Base-by-base conservation (phyloP, 23 tunicate species). In the Trididemnum miniatum region DNA sequence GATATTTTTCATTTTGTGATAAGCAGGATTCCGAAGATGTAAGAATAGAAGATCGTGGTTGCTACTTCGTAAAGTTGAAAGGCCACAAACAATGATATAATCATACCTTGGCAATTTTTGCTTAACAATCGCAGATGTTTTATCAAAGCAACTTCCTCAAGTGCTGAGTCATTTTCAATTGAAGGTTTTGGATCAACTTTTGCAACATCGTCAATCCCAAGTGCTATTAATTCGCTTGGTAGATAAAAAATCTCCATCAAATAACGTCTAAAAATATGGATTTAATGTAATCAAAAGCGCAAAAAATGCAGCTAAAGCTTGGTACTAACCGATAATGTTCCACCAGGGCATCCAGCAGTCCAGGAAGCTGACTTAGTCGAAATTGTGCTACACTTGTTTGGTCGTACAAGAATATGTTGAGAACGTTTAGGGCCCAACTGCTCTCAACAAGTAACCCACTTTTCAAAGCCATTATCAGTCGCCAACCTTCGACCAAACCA, bases 361-460 rank as follows among this genome's bases (percentile, higher is more conserved):
- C 98, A 28, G 98, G 98, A 35, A 93, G 77, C 79, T 93, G 98
- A 12, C 73, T 15, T 35, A 93, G 79, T 20, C 87, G 86, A 44
- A 93, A 34, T 33, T 93, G 98, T 0, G 86, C 71, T 20, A 93
- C 83, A 22, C 89, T 93, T 12, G 80, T 71, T 7, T 93, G 80
- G 80, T 93, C 98, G 84, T 88, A 78, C 7, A 93, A 78, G 2
- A 93, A 65, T 18, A 93, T 65, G 24, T 92, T 93, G 51, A 93
- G 81, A 18, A 75, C 89, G 62, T 93, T 93, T 20, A 93, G 60
- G 0, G 98, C 98, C 98, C 98, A 93, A 23, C 77, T 88, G 51
- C 89, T 88, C 59, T 93, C 98, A 3, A 76, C 98, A 44, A 84
- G 71, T 0, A 93, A 71, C 20, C 98, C 98, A 36, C 98, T 88